These are phyloP conservation scores for Philopotamus ludificatus DNA, from an alignment of 1,140 invertebrate species.

Conservation along the genomic window DNA sequence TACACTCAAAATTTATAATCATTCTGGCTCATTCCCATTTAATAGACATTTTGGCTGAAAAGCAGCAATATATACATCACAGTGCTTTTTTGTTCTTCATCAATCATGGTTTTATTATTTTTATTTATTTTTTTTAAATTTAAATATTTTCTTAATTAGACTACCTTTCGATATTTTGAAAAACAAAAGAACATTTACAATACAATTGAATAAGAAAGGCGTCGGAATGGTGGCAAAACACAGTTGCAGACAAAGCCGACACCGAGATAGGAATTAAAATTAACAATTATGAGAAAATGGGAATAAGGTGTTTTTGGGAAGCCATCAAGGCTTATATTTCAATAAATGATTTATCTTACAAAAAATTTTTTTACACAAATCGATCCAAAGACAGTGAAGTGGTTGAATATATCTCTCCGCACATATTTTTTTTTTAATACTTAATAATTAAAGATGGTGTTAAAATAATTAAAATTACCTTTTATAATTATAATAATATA, in stretches of 20 bases:
- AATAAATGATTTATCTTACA: conserved; percentile 41
- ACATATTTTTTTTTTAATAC: conserved; percentile 38
- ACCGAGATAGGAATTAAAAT: conserved; percentile 27
- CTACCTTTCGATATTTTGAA: conserved; percentile 46
- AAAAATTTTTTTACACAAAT: conserved; percentile 42
- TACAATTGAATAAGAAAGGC: conserved; percentile 38
- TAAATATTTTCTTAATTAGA: conserved; percentile 49
- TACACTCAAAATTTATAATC: conserved; percentile 32
- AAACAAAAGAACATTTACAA: conserved; percentile 43
- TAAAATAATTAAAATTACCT: conserved; percentile 43
- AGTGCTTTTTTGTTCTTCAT: conserved; percentile 32
- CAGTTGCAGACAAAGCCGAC: conserved; percentile 10
- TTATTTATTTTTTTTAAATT: conserved; percentile 39
- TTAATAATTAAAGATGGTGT: conserved; percentile 42
- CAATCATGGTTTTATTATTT: conserved; percentile 35
- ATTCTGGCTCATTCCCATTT: conserved; percentile 23
- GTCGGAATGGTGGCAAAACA: conserved; percentile 21
- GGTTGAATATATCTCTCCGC: conserved; percentile 33
- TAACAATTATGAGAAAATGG: conserved; percentile 39
- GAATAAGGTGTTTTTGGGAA: conserved; percentile 17
- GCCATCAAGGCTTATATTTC: conserved; percentile 3
- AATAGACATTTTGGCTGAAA: conserved; percentile 17
- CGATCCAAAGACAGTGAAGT: conserved; percentile 24
- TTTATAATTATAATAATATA: conserved; percentile 42
- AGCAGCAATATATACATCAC: conserved; percentile 11